Conservation (phyloP, 2,113 vertebrate genomes). For the Amphiprion percula region DNA sequence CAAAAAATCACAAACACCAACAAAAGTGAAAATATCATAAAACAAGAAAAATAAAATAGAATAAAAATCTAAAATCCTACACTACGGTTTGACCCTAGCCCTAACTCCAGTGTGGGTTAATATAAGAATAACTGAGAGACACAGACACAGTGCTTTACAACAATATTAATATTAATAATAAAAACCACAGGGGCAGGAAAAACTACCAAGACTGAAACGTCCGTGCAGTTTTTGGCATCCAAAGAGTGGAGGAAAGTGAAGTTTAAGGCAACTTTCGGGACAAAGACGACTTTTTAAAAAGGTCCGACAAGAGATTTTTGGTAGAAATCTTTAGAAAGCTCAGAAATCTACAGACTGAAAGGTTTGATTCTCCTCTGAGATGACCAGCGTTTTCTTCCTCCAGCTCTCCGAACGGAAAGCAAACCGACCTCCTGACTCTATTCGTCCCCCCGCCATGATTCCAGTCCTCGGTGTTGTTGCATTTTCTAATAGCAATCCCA, state of each 20-base stretch:
- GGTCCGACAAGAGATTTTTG: conserved; percentile 13
- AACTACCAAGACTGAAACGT: conserved; percentile 31
- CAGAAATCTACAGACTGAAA: conserved; percentile 14
- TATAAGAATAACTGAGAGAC: conserved; percentile 74
- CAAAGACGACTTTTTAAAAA: conserved; percentile 14
- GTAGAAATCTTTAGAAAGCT: conserved; percentile 32
- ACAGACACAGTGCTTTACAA: conserved; percentile 86
- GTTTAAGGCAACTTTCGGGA: conserved; percentile 34
- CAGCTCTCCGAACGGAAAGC: conserved; percentile 11
- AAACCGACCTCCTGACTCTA: conserved; percentile 17
- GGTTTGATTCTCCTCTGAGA: conserved; percentile 26
- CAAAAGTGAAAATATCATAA: conserved; percentile 54
- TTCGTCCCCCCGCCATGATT: conserved; percentile 3
- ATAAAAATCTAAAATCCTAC: conserved; percentile 65
- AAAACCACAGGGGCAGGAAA: conserved; percentile 82
- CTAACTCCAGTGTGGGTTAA: conserved; percentile 91
- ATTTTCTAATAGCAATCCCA: conserved; percentile 21
- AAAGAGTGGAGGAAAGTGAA: conserved; percentile 10
- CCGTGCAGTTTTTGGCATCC: conserved; percentile 62
- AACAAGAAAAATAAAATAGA: conserved; percentile 53
- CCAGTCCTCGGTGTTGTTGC: conserved; percentile 20
- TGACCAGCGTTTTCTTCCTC: background rate
- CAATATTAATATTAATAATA: conserved; percentile 47
- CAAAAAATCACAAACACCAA: conserved; percentile 32
- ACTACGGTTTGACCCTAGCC: conserved; percentile 69